Conservation (phyloP, 2,113 vertebrate genomes). For the Leptocoma aspasia region DNA sequence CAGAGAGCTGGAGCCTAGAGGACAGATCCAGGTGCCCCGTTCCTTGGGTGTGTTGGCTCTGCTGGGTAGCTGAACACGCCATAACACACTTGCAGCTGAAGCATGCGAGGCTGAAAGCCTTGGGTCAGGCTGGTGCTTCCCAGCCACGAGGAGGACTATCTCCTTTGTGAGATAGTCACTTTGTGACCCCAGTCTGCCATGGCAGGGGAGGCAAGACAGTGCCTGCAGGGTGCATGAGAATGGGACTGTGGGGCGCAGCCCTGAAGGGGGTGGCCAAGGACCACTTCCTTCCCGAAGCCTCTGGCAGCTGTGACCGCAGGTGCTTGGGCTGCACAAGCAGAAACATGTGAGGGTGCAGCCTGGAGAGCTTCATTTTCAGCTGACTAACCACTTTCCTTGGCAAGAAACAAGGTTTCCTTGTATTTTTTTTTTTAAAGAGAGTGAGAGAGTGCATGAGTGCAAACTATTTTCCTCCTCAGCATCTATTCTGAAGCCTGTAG, state of each 20-base stretch:
- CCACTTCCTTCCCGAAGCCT: not conserved
- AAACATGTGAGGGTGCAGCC: not conserved
- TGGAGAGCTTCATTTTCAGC: not conserved
- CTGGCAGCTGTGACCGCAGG: not conserved
- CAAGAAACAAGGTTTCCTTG: not conserved
- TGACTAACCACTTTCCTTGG: constrained; percentile 36
- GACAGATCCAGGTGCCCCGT: fast-evolving
- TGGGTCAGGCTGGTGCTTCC: not conserved
- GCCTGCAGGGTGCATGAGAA: fast-evolving
- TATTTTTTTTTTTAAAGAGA: not conserved
- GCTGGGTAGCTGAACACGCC: fast-evolving
- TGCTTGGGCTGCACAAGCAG: not conserved
- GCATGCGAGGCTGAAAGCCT: not conserved
- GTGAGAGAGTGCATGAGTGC: not conserved
- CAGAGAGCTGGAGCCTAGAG: not conserved
- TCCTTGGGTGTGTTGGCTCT: not conserved
- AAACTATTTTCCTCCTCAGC: not conserved
- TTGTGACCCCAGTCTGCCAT: fast-evolving
- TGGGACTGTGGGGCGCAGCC: fast-evolving
- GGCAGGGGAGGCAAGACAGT: not conserved
- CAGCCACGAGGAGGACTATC: not conserved
- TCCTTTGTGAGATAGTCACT: too few relatives aligned
- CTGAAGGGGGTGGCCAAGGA: not conserved
- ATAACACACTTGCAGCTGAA: not conserved
- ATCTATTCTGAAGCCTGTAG: not conserved